Evolutionary conservation across 2,888 invertebrate species (phyloP).

Genomic region (Campoplex capitator): DNA sequence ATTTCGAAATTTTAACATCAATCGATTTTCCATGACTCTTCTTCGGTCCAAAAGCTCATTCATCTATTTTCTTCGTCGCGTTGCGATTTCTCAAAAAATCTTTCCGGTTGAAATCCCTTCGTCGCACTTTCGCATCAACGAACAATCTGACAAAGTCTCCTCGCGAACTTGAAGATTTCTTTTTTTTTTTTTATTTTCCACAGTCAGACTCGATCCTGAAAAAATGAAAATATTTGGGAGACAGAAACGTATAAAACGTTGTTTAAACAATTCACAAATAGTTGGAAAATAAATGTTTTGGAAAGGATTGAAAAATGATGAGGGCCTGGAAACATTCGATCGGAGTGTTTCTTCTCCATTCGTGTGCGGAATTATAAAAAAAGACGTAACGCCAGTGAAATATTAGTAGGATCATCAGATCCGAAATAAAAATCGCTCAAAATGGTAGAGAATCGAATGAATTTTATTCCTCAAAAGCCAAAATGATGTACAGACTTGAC

Average conservation of each 20-base stretch:
- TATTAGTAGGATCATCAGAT: background rate
- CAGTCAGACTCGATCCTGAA: slow-evolving; percentile 69
- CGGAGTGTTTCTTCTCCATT: background rate
- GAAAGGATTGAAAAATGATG: background rate
- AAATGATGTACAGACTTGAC: slow-evolving; percentile 74
- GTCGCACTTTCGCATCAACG: slow-evolving; percentile 60
- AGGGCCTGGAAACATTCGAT: no score
- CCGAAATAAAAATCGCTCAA: background rate
- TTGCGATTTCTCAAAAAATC: no score
- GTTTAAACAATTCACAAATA: background rate
- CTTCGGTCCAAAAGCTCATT: no score
- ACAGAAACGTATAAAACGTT: background rate
- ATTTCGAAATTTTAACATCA: background rate
- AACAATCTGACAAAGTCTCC: slow-evolving; percentile 64
- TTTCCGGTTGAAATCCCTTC: slow-evolving; percentile 72
- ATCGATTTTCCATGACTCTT: background rate
- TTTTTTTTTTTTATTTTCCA: slow-evolving; percentile 68
- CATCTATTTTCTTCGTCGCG: no score
- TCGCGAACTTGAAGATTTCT: slow-evolving; percentile 63
- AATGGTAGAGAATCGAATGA: background rate
- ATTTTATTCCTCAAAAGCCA: slow-evolving; percentile 35
- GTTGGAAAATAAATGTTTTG: background rate
- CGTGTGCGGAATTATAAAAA: background rate
- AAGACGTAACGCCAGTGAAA: background rate
- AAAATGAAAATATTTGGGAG: no score